Conservation (phyloP, 2,888 invertebrate species). For the Tetragnatha montana region DNA sequence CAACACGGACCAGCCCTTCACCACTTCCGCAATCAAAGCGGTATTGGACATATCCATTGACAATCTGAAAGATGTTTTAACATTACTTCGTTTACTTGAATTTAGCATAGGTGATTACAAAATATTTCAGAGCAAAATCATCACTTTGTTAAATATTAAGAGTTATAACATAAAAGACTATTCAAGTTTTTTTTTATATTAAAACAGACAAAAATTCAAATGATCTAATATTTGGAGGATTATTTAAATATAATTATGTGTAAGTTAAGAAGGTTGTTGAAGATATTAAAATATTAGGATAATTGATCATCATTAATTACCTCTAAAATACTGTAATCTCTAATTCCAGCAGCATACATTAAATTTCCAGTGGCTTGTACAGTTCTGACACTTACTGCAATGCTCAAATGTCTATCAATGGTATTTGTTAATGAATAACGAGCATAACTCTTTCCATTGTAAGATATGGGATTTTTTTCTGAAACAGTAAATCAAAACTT, state of each 20-base stretch:
- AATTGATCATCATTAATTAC: constrained; percentile 75
- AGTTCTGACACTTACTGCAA: constrained; percentile 79
- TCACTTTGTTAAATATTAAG: neutral
- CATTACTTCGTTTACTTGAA: too few relatives aligned
- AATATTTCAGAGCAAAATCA: neutral
- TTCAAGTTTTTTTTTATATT: too few relatives aligned
- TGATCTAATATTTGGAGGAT: neutral
- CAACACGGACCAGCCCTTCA: constrained; percentile 87
- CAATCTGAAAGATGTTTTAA: constrained; percentile 78
- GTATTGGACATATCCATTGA: constrained; percentile 90
- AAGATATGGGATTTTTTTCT: constrained; percentile 82
- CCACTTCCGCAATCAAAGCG: constrained; percentile 95
- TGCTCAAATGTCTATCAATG: constrained; percentile 69
- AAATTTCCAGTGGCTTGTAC: constrained; percentile 88
- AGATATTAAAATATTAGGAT: too few relatives aligned
- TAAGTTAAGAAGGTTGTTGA: neutral
- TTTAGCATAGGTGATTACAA: too few relatives aligned
- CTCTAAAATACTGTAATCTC: constrained; percentile 93
- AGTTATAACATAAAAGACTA: too few relatives aligned
- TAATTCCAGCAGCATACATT: constrained; percentile 88
- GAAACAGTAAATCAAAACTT: constrained; percentile 30
- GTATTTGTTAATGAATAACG: constrained; percentile 82
- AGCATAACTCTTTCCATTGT: constrained; percentile 88
- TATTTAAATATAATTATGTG: neutral
- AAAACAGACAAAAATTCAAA: neutral